phyloP scores from a whole-genome alignment of 2,888 invertebrate species.

The Drosophila niveifrons region DNA sequence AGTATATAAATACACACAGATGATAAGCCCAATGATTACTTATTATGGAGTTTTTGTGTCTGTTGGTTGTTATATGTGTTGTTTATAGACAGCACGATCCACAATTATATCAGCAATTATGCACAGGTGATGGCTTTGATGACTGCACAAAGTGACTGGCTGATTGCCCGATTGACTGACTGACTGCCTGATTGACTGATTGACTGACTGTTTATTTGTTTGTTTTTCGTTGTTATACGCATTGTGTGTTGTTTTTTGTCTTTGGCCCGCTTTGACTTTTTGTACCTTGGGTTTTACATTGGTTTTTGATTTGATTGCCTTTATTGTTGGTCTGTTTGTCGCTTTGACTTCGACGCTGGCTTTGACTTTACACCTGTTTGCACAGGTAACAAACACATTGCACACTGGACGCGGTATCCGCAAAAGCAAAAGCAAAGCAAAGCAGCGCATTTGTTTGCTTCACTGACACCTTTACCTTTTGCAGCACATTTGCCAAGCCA shows the following conservation, averaged over 20 bases:
- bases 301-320: conserved; percentile 45
- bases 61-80: conserved; percentile 1
- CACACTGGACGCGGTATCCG: conserved; percentile 12
- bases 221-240: conserved; percentile 13
- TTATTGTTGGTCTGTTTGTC: conserved; percentile 46
- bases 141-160: conserved; percentile 33
- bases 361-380: conserved; percentile 77
- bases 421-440: too few species aligned
- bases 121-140: conserved; percentile 57
- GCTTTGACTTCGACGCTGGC: conserved; percentile 52
- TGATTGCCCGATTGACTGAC: conserved; percentile 14
- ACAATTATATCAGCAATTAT: conserved; percentile 59
- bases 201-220: conserved; percentile 13
- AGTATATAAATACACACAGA: conserved; percentile 21
- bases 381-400: conserved; percentile 45
- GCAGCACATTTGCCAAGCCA: conserved; percentile 40
- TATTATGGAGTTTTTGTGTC: conserved; percentile 39
- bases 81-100: conserved; percentile 22
- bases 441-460: conserved; percentile 65
- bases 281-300: conserved; percentile 30
- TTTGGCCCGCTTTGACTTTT: conserved; percentile 39
- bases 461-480: conserved; percentile 66
- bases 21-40: conserved; percentile 57
- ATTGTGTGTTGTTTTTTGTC: conserved; percentile 31
- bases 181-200: neutral